Evolutionary conservation across 2,888 invertebrate genomes (phyloP), one percentile per base, ranked within the genome.

Genomic region (Tupiocoris notatus): DNA sequence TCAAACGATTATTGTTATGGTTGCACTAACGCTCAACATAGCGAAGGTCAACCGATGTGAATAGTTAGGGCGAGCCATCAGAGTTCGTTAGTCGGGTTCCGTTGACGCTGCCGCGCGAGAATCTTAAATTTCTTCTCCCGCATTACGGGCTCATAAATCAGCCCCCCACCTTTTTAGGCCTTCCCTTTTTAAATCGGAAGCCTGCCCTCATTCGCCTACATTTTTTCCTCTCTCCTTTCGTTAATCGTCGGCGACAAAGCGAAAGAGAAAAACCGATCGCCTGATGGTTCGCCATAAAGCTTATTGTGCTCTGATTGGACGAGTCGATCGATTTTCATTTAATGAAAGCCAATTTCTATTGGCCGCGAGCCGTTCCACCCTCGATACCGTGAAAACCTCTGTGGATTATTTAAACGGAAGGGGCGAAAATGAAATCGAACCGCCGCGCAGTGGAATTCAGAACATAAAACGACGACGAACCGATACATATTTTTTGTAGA

Each of bases 51-150:
- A 39, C 39, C 12, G 12, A 7, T 7, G 39, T 12, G 39, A 39
- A 39, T 12, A 39, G 39, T 39, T 39, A 39, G 39, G 39, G 54
- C 56, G 57, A 1, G 67, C 57, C 56, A 67, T 67, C 67, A 57
- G 67, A 54, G 57, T 67, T 67, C 67, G 56, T 67, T 67, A 67
- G 67, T 17, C 9, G 67, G 18, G 1, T n/a, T 54, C 65, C 65
- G 17, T 24, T 16, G 20, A 1, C 7, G 17, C 56, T 3, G 1
- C 20, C 20, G 57, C 22, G 67, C 65, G 20, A 56, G 57, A 56
- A 67, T 67, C 67, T 67, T 67, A 67, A 67, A 67, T 67, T 67
- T 67, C 67, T 67, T 21, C 20, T 67, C 67, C 67, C 67, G 67
- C 67, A 67, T 67, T 54, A 54, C 64, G 17, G 54, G 21, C 67